These are phyloP conservation scores for Aphidius colemani DNA, from an alignment of 2,888 invertebrate genomes.

Conservation along the genomic window DNA sequence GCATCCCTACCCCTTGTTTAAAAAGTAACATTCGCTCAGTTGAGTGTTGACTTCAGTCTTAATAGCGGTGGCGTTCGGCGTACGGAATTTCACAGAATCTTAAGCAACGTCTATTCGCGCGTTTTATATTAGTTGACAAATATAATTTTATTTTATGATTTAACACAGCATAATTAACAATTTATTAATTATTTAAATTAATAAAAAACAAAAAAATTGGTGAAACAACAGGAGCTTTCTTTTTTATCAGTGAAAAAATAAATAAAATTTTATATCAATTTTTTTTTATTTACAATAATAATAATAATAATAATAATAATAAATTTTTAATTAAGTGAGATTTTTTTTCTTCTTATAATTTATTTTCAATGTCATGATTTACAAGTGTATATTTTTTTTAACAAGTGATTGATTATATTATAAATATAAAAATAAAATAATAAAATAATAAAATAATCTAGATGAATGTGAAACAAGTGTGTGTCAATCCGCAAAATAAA, in stretches of 20 bases:
- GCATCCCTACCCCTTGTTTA: too few relatives aligned
- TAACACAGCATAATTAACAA: not conserved
- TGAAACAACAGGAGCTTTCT: not conserved
- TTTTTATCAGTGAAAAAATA: too few relatives aligned
- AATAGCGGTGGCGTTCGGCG: constrained; percentile 68
- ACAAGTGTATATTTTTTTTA: not conserved
- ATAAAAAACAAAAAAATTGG: constrained; percentile 7
- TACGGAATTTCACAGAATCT: constrained; percentile 55
- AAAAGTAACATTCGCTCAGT: too few relatives aligned
- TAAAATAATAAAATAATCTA: constrained; percentile 45
- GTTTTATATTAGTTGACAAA: not conserved
- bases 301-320: too few relatives aligned
- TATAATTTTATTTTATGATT: not conserved
- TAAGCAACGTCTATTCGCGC: constrained; percentile 40
- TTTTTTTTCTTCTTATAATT: constrained; percentile 32
- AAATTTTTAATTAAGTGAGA: constrained; percentile 6
- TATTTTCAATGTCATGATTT: constrained; percentile 30
- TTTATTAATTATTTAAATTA: not conserved
- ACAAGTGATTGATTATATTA: not conserved
- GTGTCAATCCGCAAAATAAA: constrained; percentile 52
- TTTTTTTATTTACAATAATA: not conserved
- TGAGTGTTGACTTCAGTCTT: too few relatives aligned
- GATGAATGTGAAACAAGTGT: constrained; percentile 55
- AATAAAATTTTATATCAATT: too few relatives aligned
- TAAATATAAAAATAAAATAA: not conserved